phyloP scores from a whole-genome alignment of 2,888 invertebrate genomes.

The Euplexia lucipara region DNA sequence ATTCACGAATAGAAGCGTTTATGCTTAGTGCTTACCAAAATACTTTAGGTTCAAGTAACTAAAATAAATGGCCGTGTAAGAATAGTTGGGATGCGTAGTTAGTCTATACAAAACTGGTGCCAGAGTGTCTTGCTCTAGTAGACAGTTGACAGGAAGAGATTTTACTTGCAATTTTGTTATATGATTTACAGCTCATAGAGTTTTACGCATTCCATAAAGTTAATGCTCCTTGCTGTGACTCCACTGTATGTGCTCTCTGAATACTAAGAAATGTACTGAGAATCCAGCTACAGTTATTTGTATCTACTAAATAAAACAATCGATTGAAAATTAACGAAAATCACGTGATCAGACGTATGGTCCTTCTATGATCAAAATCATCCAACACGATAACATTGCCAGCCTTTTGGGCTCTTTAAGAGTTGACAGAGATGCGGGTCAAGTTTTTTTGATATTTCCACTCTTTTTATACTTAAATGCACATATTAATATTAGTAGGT shows the following conservation, averaged over 20 bases:
- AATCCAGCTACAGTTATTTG: no score
- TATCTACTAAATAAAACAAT: conserved; percentile 1
- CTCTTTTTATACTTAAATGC: no score
- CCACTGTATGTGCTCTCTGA: not conserved
- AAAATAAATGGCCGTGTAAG: conserved; percentile 21
- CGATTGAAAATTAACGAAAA: not conserved
- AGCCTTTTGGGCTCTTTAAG: no score
- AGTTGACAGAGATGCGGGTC: no score
- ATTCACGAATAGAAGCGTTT: conserved; percentile 40
- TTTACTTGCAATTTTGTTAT: conserved; percentile 4
- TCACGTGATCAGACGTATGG: no score
- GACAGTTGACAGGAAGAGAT: conserved; percentile 3
- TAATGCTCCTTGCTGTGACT: not conserved
- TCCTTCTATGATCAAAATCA: no score
- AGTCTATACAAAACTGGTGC: conserved; percentile 23
- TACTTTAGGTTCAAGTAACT: conserved; percentile 51
- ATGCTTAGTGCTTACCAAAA: conserved; percentile 39
- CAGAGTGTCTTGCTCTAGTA: conserved; percentile 33
- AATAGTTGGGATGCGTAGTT: not conserved
- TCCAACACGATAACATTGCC: no score
- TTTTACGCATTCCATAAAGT: conserved; percentile 5
- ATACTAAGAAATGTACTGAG: conserved; percentile 9
- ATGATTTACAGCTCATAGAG: conserved; percentile 18
- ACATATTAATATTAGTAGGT: no score
- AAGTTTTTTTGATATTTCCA: no score